These are phyloP conservation scores for Ophion slaviceki DNA, from an alignment of 2,888 invertebrate genomes.

Conservation along the genomic window DNA sequence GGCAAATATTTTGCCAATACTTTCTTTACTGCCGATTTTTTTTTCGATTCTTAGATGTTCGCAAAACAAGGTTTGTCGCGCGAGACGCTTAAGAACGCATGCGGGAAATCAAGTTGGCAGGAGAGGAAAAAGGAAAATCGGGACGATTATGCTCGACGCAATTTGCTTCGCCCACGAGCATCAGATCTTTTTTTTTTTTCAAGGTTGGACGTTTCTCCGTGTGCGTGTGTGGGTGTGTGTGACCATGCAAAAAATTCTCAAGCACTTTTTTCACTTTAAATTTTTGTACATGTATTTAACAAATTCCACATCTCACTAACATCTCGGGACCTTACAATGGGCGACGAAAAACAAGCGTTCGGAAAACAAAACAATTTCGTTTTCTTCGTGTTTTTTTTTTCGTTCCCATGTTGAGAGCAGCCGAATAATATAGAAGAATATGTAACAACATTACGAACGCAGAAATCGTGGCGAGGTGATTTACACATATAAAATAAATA, in stretches of 20 bases:
- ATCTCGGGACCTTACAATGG: conserved; percentile 65
- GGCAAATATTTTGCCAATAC: too few species aligned
- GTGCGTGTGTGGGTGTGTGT: conserved; percentile 9
- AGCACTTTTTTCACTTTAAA: conserved; percentile 35
- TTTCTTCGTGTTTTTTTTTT: conserved; percentile 10
- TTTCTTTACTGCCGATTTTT: too few species aligned
- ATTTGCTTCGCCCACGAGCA: too few species aligned
- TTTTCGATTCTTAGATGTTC: too few species aligned
- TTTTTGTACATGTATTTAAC: conserved; percentile 73
- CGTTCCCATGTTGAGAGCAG: conserved; percentile 45
- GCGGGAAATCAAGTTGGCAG: too few species aligned
- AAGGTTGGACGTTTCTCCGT: not conserved
- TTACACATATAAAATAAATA: conserved; percentile 66
- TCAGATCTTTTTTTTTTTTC: too few species aligned
- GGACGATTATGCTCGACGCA: too few species aligned
- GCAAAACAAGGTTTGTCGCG: too few species aligned
- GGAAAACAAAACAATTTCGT: conserved; percentile 44
- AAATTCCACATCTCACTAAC: conserved; percentile 58
- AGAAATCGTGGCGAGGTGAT: conserved; percentile 60
- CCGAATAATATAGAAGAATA: conserved; percentile 55
- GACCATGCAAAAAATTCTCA: conserved; percentile 13
- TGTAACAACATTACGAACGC: conserved; percentile 62
- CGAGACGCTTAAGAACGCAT: too few species aligned
- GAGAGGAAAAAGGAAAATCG: too few species aligned
- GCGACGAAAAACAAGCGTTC: conserved; percentile 38